Conservation (phyloP, 2,888 invertebrate species). For the Lathronympha strigana region DNA sequence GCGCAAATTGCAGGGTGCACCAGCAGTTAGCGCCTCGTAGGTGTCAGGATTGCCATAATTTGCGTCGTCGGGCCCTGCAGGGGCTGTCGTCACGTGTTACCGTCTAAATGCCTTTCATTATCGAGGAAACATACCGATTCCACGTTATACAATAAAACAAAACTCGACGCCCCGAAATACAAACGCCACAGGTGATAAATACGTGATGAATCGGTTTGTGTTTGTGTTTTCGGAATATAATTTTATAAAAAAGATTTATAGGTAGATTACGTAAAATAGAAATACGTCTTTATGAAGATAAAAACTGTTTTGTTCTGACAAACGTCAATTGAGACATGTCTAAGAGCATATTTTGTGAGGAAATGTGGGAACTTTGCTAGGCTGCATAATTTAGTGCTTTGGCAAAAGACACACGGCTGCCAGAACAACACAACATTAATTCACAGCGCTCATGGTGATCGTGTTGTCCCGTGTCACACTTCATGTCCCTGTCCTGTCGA, state of each 20-base stretch:
- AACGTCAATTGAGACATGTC: not conserved
- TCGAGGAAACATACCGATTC: slow-evolving; percentile 64
- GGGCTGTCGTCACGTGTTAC: slow-evolving; percentile 80
- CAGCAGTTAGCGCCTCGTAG: slow-evolving; percentile 82
- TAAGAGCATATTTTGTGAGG: slow-evolving; percentile 16
- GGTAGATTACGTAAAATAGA: not conserved
- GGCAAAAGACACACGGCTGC: slow-evolving; percentile 37
- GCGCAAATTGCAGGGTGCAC: slow-evolving; percentile 76
- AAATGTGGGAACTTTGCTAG: slow-evolving; percentile 37
- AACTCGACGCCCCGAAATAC: slow-evolving; percentile 58
- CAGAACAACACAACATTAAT: slow-evolving; percentile 41
- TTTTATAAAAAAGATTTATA: too few relatives aligned
- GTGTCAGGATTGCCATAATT: slow-evolving; percentile 84
- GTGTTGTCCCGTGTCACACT: slow-evolving; percentile 42
- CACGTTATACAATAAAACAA: slow-evolving; percentile 63
- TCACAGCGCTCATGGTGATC: slow-evolving; percentile 40
- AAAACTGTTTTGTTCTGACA: not conserved
- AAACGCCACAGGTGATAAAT: slow-evolving; percentile 53
- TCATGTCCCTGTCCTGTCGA: slow-evolving; percentile 36
- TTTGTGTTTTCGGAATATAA: slow-evolving; percentile 2
- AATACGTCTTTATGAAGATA: not conserved
- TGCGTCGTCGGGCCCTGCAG: slow-evolving; percentile 72
- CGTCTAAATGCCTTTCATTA: slow-evolving; percentile 78
- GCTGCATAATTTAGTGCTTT: slow-evolving; percentile 40
- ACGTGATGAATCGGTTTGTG: slow-evolving; percentile 30